These are phyloP conservation scores for Crematogaster levior DNA, from an alignment of 2,888 invertebrate species.

Conservation along the genomic window DNA sequence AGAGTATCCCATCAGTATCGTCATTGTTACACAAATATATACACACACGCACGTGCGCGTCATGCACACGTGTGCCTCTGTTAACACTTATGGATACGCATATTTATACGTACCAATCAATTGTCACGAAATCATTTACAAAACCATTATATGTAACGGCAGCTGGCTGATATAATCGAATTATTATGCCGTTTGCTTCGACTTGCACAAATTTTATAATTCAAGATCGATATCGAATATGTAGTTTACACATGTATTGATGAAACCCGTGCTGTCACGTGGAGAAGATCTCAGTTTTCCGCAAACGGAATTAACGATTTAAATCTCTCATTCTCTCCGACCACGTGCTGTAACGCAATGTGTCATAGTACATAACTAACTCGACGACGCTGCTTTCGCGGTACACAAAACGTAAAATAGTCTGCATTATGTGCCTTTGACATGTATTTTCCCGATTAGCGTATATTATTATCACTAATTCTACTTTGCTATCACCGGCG, in stretches of 20 bases:
- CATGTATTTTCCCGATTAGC: background rate
- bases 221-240: background rate
- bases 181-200: background rate
- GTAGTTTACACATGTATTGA: background rate
- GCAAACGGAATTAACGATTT: background rate
- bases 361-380: background rate
- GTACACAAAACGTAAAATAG: background rate
- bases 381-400: background rate
- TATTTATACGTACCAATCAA: background rate
- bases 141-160: background rate
- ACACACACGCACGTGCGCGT: background rate
- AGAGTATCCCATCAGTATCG: conserved; percentile 80
- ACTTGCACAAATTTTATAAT: background rate
- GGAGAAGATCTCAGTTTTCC: background rate
- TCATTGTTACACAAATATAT: conserved; percentile 8
- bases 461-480: background rate
- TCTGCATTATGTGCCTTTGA: background rate
- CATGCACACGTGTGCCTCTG: background rate
- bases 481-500: background rate
- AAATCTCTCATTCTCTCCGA: background rate
- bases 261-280: background rate
- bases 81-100: background rate
- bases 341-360: background rate
- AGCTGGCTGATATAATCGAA: background rate
- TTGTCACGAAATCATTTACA: background rate